Evolutionary conservation across 92 coral and sea anemone genomes (phyloP), one percentile per base, ranked within the genome.

Genomic region (Muricea muricata): DNA sequence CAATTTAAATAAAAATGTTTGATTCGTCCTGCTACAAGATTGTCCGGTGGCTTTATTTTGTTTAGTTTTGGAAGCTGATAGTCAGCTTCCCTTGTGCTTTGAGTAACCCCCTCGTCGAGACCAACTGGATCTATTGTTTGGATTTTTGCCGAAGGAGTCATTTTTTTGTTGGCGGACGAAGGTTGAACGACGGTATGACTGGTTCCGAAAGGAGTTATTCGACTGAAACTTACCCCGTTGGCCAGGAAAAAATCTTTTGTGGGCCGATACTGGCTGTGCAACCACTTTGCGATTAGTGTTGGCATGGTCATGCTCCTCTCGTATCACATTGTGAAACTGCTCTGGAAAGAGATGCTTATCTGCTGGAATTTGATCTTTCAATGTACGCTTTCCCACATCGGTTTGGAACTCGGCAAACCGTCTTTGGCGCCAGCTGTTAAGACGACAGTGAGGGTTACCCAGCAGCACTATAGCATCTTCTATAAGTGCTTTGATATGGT

Each of bases 71-170:
- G 61, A 26, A 72, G 79, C 28, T 37, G 57, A 72, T 72, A 72
- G 66, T 58, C 66, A 58, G 79, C 79, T 75, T n/a, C n/a, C n/a
- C n/a, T n/a, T n/a, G 46, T 65, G 80, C 48, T 75, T 75, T 28
- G 80, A 34, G 37, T 75, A 25, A 20, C 39, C 28, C 48, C 80
- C 80, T n/a, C n/a, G n/a, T n/a, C n/a, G n/a, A n/a, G n/a, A n/a
- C n/a, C n/a, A n/a, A n/a, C n/a, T n/a, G n/a, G n/a, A n/a, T n/a
- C n/a, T 73, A 32, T 68, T 68, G 75, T 21, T 58, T 21, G 40
- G 5, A 68, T 32, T 32, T 26, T n/a, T 32, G 7, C 32, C 33
- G 75, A 68, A 2, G 42, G 75, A 68, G 48, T 68, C 9, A 26
- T 68, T 68, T 18, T 29, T 10, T 68, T 68, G 79, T 23, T 56